Conservation (phyloP, 2,113 vertebrate species). For the Urocynchramus pylzowi region DNA sequence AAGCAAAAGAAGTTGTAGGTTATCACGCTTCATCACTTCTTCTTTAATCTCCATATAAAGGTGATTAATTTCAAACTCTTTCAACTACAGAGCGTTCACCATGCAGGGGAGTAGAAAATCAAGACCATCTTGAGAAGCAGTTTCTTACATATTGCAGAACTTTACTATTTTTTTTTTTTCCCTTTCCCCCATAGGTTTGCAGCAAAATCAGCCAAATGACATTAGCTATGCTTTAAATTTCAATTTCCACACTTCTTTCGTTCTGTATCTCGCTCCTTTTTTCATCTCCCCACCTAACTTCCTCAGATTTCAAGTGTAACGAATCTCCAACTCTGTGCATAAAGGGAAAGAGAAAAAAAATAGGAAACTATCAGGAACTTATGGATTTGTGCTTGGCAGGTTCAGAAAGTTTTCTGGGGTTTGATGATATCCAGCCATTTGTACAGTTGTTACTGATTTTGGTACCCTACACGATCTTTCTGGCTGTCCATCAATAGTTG, state of each 20-base stretch:
- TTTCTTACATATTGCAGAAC: neutral
- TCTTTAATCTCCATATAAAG: constrained; percentile 2
- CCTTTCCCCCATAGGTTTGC: neutral
- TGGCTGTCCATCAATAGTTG: neutral
- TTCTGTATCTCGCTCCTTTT: constrained; percentile 27
- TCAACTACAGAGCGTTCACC: neutral
- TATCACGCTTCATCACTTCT: neutral
- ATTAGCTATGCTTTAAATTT: constrained; percentile 61
- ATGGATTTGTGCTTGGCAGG: neutral
- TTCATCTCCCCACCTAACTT: constrained; percentile 44
- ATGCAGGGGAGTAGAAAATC: neutral
- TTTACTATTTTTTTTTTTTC: neutral
- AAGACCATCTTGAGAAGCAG: neutral
- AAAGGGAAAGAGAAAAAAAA: neutral
- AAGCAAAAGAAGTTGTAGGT: neutral
- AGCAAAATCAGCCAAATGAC: constrained; percentile 52
- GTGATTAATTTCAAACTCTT: constrained; percentile 30
- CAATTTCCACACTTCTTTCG: constrained; percentile 49
- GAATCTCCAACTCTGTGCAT: neutral
- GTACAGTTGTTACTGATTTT: neutral
- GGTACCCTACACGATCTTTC: rapidly evolving
- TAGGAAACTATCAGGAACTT: neutral
- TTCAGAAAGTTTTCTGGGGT: neutral
- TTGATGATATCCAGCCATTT: neutral
- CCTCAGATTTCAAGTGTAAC: constrained; percentile 34